These are phyloP conservation scores for Drosophila cracens DNA, from an alignment of 2,888 invertebrate genomes.

Conservation along the genomic window DNA sequence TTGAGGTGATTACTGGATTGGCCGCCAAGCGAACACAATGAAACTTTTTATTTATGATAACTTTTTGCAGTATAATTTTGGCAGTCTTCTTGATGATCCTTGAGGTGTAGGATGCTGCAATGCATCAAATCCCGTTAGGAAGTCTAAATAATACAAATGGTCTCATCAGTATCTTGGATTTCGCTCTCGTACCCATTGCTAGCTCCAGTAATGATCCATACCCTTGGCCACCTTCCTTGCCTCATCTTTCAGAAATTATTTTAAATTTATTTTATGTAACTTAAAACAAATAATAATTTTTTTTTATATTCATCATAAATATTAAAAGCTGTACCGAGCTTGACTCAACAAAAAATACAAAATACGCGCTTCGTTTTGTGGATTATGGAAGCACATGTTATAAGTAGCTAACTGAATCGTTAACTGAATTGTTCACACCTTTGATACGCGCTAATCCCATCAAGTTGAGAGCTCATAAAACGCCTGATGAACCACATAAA, in stretches of 20 bases:
- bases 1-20: no score
- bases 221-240: background rate
- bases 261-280: background rate
- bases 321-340: background rate
- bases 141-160: background rate
- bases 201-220: background rate
- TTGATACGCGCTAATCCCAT: constrained; percentile 1
- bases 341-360: background rate
- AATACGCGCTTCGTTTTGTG: background rate
- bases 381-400: background rate
- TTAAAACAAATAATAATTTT: background rate
- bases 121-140: background rate
- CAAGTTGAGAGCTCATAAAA: constrained; percentile 11
- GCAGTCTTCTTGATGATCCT: background rate
- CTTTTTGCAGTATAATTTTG: background rate
- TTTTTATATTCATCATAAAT: background rate
- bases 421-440: constrained; percentile 32
- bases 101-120: background rate
- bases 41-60: background rate
- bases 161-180: background rate
- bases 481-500: constrained; percentile 27
- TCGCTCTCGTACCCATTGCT: background rate
- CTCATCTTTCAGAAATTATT: background rate
- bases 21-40: no score
- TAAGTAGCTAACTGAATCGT: constrained; percentile 3